phyloP scores from a whole-genome alignment of 2,888 invertebrate genomes.

The Mesochorus sp. region DNA sequence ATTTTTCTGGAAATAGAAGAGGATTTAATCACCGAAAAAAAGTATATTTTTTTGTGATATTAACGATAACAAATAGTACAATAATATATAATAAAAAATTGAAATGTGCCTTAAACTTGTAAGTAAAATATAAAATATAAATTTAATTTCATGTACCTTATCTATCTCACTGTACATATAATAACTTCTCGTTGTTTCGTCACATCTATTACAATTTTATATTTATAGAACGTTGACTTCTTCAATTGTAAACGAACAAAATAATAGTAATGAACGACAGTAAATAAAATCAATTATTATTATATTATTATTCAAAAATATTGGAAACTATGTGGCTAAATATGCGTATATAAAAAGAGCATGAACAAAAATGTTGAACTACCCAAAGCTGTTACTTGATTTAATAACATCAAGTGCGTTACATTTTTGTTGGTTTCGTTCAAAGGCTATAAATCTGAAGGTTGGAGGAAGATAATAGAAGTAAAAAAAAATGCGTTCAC shows the following conservation, averaged over 20 bases:
- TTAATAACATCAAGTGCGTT: slow-evolving; percentile 43
- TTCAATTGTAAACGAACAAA: too few relatives aligned
- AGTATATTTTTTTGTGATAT: not conserved
- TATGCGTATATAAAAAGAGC: too few relatives aligned
- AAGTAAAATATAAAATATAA: slow-evolving; percentile 19
- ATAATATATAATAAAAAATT: slow-evolving; percentile 9
- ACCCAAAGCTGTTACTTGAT: slow-evolving; percentile 5
- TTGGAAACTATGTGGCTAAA: too few relatives aligned
- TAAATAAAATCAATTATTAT: too few relatives aligned
- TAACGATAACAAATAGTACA: not conserved
- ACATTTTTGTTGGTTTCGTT: slow-evolving; percentile 27
- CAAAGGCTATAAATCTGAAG: slow-evolving; percentile 37
- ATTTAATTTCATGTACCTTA: slow-evolving; percentile 13
- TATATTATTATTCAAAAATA: too few relatives aligned
- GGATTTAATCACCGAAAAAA: not conserved
- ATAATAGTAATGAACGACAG: too few relatives aligned
- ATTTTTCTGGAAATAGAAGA: slow-evolving; percentile 1
- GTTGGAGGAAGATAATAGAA: slow-evolving; percentile 26
- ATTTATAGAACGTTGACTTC: too few relatives aligned
- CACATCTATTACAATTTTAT: too few relatives aligned
- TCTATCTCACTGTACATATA: not conserved
- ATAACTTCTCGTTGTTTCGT: too few relatives aligned
- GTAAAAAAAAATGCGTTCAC: slow-evolving; percentile 5
- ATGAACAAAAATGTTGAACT: not conserved
- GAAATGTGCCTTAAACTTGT: not conserved